These are phyloP conservation scores for Chaetorhynchus papuensis DNA, from an alignment of 2,113 vertebrate genomes.

Conservation along the genomic window DNA sequence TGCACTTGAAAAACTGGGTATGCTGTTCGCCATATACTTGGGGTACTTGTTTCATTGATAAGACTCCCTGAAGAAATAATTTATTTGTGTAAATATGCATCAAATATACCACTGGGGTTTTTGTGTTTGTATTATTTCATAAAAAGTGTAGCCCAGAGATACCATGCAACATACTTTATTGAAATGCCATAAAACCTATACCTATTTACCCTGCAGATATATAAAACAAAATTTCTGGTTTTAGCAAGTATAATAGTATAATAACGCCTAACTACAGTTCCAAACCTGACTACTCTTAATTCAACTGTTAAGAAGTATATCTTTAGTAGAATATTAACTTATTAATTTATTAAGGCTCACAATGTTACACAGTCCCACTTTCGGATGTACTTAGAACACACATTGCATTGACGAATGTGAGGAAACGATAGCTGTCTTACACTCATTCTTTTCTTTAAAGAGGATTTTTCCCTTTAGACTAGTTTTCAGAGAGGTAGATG, in stretches of 20 bases:
- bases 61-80: not conserved
- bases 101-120: not conserved
- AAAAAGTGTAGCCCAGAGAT: not conserved
- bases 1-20: not conserved
- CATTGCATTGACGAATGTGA: not conserved
- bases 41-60: not conserved
- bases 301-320: not conserved
- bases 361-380: not conserved
- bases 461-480: not conserved
- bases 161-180: not conserved
- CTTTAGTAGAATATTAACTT: not conserved
- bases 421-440: not conserved
- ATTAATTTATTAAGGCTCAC: not conserved
- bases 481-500: not conserved
- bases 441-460: not conserved
- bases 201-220: not conserved
- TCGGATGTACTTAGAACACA: not conserved
- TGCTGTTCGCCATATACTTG: not conserved
- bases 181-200: not conserved
- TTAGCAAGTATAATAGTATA: not conserved
- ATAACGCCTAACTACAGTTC: not conserved
- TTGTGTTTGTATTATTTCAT: not conserved
- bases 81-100: not conserved
- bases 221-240: not conserved
- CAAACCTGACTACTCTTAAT: not conserved